phyloP scores from a whole-genome alignment of 2,888 invertebrate genomes.

The Eilema caniola region DNA sequence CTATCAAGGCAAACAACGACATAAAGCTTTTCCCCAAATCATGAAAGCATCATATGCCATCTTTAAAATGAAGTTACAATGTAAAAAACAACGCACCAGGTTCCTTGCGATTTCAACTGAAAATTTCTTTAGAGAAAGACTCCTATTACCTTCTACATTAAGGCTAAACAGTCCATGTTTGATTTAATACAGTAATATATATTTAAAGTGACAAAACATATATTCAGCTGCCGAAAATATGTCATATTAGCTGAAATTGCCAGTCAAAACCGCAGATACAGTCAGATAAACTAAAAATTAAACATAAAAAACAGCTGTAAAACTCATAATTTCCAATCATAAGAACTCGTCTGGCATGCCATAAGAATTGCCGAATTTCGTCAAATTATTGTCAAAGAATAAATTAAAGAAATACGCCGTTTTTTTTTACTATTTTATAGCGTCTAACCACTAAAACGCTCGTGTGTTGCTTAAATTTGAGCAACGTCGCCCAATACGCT shows the following conservation, averaged over 20 bases:
- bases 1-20: constrained; percentile 14
- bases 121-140: constrained; percentile 23
- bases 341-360: constrained; percentile 73
- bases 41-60: constrained; percentile 80
- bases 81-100: constrained; percentile 64
- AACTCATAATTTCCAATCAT: constrained; percentile 56
- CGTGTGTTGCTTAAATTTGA: constrained; percentile 37
- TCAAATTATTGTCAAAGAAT: constrained; percentile 43
- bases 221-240: constrained; percentile 39
- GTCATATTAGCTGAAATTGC: constrained; percentile 9
- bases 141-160: background rate
- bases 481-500: constrained; percentile 19
- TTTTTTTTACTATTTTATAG: constrained; percentile 48
- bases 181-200: background rate
- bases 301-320: constrained; percentile 49
- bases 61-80: constrained; percentile 53
- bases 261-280: constrained; percentile 42
- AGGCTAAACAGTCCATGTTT: background rate
- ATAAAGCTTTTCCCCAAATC: constrained; percentile 55
- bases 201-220: background rate
- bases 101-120: constrained; percentile 37
- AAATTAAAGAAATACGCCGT: constrained; percentile 49
- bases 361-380: constrained; percentile 34
- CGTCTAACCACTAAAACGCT: constrained; percentile 50
- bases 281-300: constrained; percentile 55